phyloP scores from a whole-genome alignment of 2,797 vertebrate genomes.

The Labroides dimidiatus region DNA sequence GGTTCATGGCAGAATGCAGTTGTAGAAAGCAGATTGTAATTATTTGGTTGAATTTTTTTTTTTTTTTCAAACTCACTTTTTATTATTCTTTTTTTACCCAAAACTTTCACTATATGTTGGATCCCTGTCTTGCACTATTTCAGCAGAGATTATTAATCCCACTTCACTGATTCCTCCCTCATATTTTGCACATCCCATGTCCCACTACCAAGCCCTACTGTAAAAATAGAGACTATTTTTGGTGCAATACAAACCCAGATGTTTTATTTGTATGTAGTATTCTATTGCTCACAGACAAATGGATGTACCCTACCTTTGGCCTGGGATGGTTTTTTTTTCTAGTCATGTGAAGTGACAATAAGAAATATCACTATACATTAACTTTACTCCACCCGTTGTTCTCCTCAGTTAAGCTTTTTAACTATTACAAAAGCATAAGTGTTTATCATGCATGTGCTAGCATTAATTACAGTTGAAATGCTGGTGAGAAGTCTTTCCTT shows the following conservation, averaged over 20 bases:
- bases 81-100: slow-evolving; percentile 53
- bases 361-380: slow-evolving; percentile 37
- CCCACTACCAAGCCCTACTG: slow-evolving; percentile 70
- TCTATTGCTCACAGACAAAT: slow-evolving; percentile 78
- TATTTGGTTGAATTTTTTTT: slow-evolving; percentile 35
- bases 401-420: slow-evolving; percentile 28
- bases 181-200: slow-evolving; percentile 77
- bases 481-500: slow-evolving; percentile 52
- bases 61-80: slow-evolving; percentile 28
- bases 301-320: slow-evolving; percentile 75
- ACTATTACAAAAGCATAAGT: slow-evolving; percentile 55
- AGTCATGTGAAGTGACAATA: slow-evolving; percentile 63
- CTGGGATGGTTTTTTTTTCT: slow-evolving; percentile 57
- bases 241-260: slow-evolving; percentile 82
- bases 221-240: slow-evolving; percentile 71
- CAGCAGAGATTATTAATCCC: slow-evolving; percentile 76
- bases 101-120: slow-evolving; percentile 65
- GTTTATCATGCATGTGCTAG: slow-evolving; percentile 33
- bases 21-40: slow-evolving; percentile 50
- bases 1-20: slow-evolving; percentile 44
- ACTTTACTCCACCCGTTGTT: slow-evolving; percentile 36
- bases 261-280: slow-evolving; percentile 75
- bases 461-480: slow-evolving; percentile 56
- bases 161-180: slow-evolving; percentile 57
- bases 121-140: slow-evolving; percentile 76